Conservation (phyloP, 2,888 invertebrate genomes). For the Ichneumoninae sp. region DNA sequence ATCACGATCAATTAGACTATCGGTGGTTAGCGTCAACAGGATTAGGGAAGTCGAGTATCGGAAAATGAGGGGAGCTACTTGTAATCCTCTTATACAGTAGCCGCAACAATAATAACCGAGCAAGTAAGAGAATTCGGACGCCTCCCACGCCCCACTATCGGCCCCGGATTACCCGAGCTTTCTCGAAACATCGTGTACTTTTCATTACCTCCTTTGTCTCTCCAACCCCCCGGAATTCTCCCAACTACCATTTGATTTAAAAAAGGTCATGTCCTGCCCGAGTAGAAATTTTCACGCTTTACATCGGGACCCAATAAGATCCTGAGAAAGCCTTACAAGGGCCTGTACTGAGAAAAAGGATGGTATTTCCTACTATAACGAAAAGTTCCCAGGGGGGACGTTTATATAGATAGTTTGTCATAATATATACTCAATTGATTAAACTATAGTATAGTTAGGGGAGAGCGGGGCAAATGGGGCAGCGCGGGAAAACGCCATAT, state of each 20-base stretch:
- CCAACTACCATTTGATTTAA: not conserved
- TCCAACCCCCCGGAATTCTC: not conserved
- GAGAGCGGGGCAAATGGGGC: too few relatives aligned
- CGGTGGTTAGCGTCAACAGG: slow-evolving; percentile 56
- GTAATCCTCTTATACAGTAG: slow-evolving; percentile 45
- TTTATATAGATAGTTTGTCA: too few relatives aligned
- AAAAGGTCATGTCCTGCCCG: not conserved
- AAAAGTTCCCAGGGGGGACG: too few relatives aligned
- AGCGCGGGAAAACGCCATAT: too few relatives aligned
- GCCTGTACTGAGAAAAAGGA: too few relatives aligned
- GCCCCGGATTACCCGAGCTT: not conserved
- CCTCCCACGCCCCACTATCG: not conserved
- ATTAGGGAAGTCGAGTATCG: slow-evolving; percentile 50
- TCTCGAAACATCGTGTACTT: slow-evolving; percentile 3
- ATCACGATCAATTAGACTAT: slow-evolving; percentile 25
- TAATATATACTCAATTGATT: too few relatives aligned
- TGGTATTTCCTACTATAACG: too few relatives aligned
- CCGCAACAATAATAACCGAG: slow-evolving; percentile 23
- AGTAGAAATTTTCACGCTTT: too few relatives aligned
- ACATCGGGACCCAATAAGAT: too few relatives aligned
- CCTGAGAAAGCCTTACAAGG: too few relatives aligned
- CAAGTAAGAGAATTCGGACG: not conserved
- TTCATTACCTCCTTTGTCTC: not conserved
- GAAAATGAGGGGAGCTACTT: slow-evolving; percentile 1
- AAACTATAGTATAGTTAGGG: too few relatives aligned